A percentile compares a stretch with the other conserved stretches of the same genome.
Evolutionary conservation across 1,140 invertebrate species (phyloP).

Genomic region (Solen grandis): DNA sequence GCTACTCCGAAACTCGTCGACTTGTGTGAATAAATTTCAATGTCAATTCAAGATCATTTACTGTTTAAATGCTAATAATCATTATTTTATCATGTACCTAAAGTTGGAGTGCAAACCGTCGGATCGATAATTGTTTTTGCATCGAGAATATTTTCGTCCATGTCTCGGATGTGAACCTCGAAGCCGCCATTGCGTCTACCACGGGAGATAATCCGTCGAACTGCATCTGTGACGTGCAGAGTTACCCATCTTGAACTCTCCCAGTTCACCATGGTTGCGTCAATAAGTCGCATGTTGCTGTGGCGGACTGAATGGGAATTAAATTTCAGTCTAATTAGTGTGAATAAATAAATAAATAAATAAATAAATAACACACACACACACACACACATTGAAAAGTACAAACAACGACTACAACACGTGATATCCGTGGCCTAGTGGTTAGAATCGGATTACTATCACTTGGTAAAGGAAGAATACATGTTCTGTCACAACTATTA

Average conservation of each 20-base stretch:
- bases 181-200: constrained; percentile 51
- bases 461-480: too few species aligned
- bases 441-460: too few species aligned
- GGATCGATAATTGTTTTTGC: constrained; percentile 49
- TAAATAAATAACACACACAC: too few species aligned
- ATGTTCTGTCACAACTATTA: too few species aligned
- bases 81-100: background rate
- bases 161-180: constrained; percentile 48
- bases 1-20: too few species aligned
- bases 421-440: too few species aligned
- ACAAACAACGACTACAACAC: too few species aligned
- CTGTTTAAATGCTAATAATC: background rate
- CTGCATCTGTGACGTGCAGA: constrained; percentile 34
- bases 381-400: too few species aligned
- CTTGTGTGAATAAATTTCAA: too few species aligned
- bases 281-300: constrained; percentile 49
- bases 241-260: constrained; percentile 39
- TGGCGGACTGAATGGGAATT: constrained; percentile 21
- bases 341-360: too few species aligned
- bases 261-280: constrained; percentile 53
- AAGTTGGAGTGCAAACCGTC: constrained; percentile 28
- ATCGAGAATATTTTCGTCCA: constrained; percentile 48
- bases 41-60: too few species aligned
- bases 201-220: constrained; percentile 31
- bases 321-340: too few species aligned